Percentiles rank a stretch among this genome's conserved stretches.
These are phyloP conservation scores for Allygus modestus DNA, from an alignment of 2,888 invertebrate genomes.

Conservation along the genomic window DNA sequence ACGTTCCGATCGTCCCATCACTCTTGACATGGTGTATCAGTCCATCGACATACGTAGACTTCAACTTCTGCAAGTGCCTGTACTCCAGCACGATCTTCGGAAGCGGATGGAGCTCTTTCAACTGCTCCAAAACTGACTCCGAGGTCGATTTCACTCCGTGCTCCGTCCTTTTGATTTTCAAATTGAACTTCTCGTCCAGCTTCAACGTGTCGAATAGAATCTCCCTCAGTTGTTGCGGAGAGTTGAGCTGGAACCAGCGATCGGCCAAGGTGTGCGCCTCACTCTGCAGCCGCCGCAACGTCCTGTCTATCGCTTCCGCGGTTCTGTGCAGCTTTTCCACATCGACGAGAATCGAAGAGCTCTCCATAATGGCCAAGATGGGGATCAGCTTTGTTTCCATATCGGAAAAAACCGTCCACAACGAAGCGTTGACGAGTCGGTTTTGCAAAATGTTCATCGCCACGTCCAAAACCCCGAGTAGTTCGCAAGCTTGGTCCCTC, in stretches of 20 bases:
- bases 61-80: conserved; percentile 76
- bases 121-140: conserved; percentile 44
- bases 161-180: conserved; percentile 58
- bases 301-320: conserved; percentile 72
- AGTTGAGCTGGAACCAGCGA: conserved; percentile 75
- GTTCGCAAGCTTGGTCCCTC: conserved; percentile 60
- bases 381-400: conserved; percentile 76
- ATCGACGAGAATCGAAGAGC: conserved; percentile 74
- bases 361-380: conserved; percentile 75
- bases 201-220: conserved; percentile 76
- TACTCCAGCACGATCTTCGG: conserved; percentile 76
- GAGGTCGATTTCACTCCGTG: conserved; percentile 61
- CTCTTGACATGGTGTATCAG: conserved; percentile 74
- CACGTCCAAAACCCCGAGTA: conserved; percentile 55
- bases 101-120: conserved; percentile 74
- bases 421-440: conserved; percentile 72
- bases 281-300: conserved; percentile 73
- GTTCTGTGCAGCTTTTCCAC: conserved; percentile 73
- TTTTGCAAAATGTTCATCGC: conserved; percentile 61
- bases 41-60: conserved; percentile 76
- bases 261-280: conserved; percentile 75
- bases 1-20: conserved; percentile 74
- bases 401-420: conserved; percentile 75
- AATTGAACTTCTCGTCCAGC: conserved; percentile 73
- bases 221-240: conserved; percentile 74